These are phyloP conservation scores for Picus viridis DNA, from an alignment of 2,797 vertebrate genomes.

Conservation along the genomic window DNA sequence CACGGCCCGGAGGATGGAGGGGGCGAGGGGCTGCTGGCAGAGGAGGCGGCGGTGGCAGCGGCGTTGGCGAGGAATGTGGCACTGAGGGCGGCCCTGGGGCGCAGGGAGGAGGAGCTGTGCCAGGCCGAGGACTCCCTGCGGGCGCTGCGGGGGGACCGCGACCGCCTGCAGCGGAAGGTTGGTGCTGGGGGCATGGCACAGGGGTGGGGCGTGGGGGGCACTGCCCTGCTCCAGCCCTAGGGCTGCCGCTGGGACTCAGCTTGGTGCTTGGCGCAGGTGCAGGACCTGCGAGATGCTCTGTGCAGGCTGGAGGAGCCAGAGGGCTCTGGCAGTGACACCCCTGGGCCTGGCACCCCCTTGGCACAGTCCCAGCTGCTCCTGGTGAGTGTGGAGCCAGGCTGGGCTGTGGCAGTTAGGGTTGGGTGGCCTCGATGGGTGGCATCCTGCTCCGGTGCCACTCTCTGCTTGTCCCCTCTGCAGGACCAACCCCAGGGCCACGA, in stretches of 20 bases:
- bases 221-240: too few relatives aligned
- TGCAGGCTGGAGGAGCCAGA: slow-evolving; percentile 41
- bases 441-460: not conserved
- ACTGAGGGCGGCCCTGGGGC: slow-evolving; percentile 62
- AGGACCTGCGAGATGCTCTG: slow-evolving; percentile 79
- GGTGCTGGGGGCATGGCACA: not conserved
- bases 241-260: not conserved
- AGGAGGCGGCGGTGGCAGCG: slow-evolving; percentile 58
- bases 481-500: not conserved
- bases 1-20: slow-evolving; percentile 23
- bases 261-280: slow-evolving; percentile 64
- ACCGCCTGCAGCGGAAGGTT: slow-evolving; percentile 79
- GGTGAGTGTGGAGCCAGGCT: not conserved
- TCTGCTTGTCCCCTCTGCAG: not conserved
- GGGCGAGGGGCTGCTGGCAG: slow-evolving; percentile 54
- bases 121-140: slow-evolving; percentile 55
- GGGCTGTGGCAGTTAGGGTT: fast-evolving
- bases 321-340: slow-evolving; percentile 64
- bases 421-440: not conserved
- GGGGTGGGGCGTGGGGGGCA: too few relatives aligned
- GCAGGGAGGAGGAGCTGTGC: slow-evolving; percentile 79
- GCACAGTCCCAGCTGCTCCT: slow-evolving; percentile 6
- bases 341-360: slow-evolving; percentile 62
- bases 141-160: slow-evolving; percentile 80
- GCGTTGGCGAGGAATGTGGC: slow-evolving; percentile 73